phyloP scores from a whole-genome alignment of 2,888 invertebrate genomes.

The Diadegma fenestrale region DNA sequence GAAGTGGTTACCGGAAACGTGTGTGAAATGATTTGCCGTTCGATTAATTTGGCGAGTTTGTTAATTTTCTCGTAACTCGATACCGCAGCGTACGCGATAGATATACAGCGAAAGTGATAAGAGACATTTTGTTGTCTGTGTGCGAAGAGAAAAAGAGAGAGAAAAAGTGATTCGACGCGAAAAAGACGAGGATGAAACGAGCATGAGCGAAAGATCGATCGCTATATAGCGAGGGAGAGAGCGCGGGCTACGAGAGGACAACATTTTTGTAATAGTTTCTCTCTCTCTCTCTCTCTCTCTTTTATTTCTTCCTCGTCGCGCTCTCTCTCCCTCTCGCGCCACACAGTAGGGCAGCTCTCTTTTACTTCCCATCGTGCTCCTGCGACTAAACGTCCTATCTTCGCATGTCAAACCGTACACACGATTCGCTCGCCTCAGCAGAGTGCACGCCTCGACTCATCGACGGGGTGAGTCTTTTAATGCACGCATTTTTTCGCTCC shows the following conservation, averaged over 20 bases:
- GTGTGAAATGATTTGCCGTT: slow-evolving; percentile 18
- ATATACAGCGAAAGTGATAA: not conserved
- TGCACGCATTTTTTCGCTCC: slow-evolving; percentile 37
- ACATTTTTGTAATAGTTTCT: slow-evolving; percentile 44
- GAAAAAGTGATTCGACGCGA: slow-evolving; percentile 40
- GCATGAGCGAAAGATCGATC: slow-evolving; percentile 66
- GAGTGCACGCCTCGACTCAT: slow-evolving; percentile 23
- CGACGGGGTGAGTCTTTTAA: slow-evolving; percentile 43
- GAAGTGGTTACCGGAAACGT: not conserved
- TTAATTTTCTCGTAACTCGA: not conserved
- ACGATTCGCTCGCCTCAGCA: slow-evolving; percentile 23
- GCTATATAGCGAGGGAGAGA: slow-evolving; percentile 56
- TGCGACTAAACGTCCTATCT: slow-evolving; percentile 25
- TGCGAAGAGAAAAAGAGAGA: slow-evolving; percentile 7
- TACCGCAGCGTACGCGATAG: not conserved
- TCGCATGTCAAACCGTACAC: slow-evolving; percentile 29
- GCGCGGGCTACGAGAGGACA: slow-evolving; percentile 48
- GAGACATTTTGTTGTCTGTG: not conserved
- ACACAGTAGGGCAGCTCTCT: slow-evolving; percentile 18
- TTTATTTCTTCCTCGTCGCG: not conserved
- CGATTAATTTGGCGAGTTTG: not conserved
- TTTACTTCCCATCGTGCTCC: slow-evolving; percentile 27
- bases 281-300: slow-evolving; percentile 22
- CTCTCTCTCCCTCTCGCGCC: slow-evolving; percentile 25
- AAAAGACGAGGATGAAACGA: slow-evolving; percentile 53